These are phyloP conservation scores for Phlogophora meticulosa DNA, from an alignment of 2,888 invertebrate genomes.

Conservation along the genomic window DNA sequence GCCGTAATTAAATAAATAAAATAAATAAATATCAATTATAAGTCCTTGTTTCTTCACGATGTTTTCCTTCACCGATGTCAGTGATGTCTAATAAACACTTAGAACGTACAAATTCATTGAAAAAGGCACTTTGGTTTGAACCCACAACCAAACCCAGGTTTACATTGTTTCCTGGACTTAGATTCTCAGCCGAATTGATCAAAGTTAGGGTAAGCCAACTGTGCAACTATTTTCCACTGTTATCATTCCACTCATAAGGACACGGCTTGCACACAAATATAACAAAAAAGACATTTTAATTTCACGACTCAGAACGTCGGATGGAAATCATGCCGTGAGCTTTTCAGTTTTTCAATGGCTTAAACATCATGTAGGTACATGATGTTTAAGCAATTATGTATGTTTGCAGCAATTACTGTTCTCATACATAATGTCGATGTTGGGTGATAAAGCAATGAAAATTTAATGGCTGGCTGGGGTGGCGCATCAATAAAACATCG, in stretches of 20 bases:
- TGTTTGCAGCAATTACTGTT: slow-evolving; percentile 59
- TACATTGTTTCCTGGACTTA: too few relatives aligned
- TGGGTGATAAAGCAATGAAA: slow-evolving; percentile 81
- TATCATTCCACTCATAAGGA: slow-evolving; percentile 8
- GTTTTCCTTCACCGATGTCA: too few relatives aligned
- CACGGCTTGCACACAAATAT: slow-evolving; percentile 20
- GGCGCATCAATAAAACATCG: slow-evolving; percentile 85
- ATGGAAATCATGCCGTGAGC: slow-evolving; percentile 5
- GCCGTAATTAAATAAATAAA: too few relatives aligned
- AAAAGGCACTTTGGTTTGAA: too few relatives aligned
- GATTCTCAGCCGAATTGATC: not conserved
- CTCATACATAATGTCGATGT: slow-evolving; percentile 63
- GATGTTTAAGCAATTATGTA: not conserved
- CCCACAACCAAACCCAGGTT: too few relatives aligned
- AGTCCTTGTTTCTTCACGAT: too few relatives aligned
- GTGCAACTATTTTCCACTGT: slow-evolving; percentile 1
- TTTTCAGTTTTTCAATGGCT: slow-evolving; percentile 40
- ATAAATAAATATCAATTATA: too few relatives aligned
- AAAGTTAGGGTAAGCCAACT: not conserved
- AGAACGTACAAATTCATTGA: too few relatives aligned
- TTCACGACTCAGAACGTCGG: slow-evolving; percentile 24
- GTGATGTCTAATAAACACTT: too few relatives aligned
- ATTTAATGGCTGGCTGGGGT: slow-evolving; percentile 77
- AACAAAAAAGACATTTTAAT: slow-evolving; percentile 47
- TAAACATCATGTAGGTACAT: not conserved